Evolutionary conservation across 2,888 invertebrate species (phyloP).

Genomic region (Protodeltote pygarga): DNA sequence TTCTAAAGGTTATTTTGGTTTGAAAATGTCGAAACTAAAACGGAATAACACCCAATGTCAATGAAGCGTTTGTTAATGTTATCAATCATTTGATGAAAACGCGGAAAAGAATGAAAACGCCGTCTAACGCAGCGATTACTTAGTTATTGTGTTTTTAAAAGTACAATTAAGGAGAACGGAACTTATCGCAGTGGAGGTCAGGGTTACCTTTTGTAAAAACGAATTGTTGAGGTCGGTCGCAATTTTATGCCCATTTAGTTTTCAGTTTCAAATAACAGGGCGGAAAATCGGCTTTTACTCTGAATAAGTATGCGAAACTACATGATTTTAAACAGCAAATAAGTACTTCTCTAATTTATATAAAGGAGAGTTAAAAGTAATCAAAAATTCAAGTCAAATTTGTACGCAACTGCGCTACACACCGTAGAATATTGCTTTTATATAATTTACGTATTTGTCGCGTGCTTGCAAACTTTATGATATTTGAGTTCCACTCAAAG

Average conservation of each 20-base stretch:
- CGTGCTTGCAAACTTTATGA: conserved; percentile 25
- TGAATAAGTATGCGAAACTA: too few relatives aligned
- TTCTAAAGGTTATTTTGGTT: too few relatives aligned
- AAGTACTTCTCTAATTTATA: too few relatives aligned
- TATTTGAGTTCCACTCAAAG: conserved; percentile 40
- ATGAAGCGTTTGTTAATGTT: not conserved
- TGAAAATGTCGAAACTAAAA: too few relatives aligned
- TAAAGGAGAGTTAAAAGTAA: too few relatives aligned
- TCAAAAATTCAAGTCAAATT: too few relatives aligned
- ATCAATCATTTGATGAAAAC: conserved; percentile 30
- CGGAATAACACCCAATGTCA: too few relatives aligned
- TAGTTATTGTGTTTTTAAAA: conserved; percentile 31
- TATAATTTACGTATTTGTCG: not conserved
- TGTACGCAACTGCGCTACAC: too few relatives aligned
- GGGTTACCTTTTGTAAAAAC: conserved; percentile 41
- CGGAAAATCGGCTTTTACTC: too few relatives aligned
- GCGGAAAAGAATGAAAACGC: conserved; percentile 41
- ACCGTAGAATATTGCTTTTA: conserved; percentile 1
- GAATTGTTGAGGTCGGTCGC: conserved; percentile 25
- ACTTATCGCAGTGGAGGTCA: conserved; percentile 44
- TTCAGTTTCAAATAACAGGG: conserved; percentile 26
- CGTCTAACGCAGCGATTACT: conserved; percentile 40
- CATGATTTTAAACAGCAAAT: too few relatives aligned
- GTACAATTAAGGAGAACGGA: conserved; percentile 41
- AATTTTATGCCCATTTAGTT: conserved; percentile 41